phyloP scores from a whole-genome alignment of 53 echinoderm and acorn worm species.

The Astropecten irregularis region DNA sequence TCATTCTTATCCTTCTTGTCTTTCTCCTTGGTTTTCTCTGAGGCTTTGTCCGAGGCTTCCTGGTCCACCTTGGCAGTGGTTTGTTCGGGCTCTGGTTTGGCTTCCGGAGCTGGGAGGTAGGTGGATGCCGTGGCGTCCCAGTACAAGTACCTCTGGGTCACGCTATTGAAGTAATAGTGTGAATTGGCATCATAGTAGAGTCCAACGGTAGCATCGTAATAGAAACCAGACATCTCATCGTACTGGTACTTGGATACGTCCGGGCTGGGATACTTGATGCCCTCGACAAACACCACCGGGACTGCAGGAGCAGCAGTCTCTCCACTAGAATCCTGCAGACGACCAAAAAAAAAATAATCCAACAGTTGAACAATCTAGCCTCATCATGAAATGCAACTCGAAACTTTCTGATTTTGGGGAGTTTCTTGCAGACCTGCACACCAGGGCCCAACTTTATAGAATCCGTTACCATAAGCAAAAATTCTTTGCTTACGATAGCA shows the following conservation, averaged over 20 bases:
- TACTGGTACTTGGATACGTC: conserved; percentile 88
- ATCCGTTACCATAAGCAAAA: too few species aligned
- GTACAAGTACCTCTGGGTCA: conserved; percentile 86
- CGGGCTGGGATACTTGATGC: conserved; percentile 43
- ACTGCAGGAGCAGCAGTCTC: background rate
- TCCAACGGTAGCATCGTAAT: conserved; percentile 83
- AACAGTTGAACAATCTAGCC: too few species aligned
- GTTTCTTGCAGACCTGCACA: too few species aligned
- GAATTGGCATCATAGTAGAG: conserved; percentile 93
- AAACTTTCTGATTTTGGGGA: too few species aligned
- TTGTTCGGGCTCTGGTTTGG: conserved; percentile 14
- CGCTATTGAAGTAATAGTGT: conserved; percentile 95
- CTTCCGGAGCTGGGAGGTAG: conserved; percentile 23
- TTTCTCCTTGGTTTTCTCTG: conserved; percentile 51
- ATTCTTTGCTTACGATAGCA: too few species aligned
- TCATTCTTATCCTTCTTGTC: conserved; percentile 70
- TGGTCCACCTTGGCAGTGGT: background rate
- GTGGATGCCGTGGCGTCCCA: conserved; percentile 79
- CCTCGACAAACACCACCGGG: background rate
- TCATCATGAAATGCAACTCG: too few species aligned
- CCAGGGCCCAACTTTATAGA: too few species aligned
- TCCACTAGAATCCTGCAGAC: background rate
- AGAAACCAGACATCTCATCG: conserved; percentile 88
- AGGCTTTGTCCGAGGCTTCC: background rate
- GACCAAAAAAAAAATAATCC: too few species aligned